Conservation (phyloP, 2,797 vertebrate species). For the Petrocephalus schoutedeni region DNA sequence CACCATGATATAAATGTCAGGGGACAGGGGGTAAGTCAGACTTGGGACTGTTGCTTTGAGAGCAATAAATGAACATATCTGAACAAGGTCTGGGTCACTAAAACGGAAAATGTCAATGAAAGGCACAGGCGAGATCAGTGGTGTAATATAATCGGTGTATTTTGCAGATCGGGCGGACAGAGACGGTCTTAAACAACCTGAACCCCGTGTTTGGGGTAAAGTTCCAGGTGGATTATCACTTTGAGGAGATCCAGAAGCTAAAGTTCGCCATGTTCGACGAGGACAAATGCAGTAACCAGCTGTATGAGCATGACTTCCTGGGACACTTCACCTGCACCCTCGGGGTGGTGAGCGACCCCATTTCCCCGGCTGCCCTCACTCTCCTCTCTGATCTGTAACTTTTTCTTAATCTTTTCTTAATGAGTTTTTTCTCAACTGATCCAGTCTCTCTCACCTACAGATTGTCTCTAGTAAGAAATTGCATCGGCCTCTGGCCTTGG, state of each 20-base stretch:
- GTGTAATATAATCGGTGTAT: not conserved
- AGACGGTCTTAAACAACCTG: constrained; percentile 93
- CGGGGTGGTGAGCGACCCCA: constrained; percentile 69
- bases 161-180: constrained; percentile 80
- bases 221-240: constrained; percentile 90
- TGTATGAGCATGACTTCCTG: constrained; percentile 93
- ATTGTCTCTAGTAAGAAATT: constrained; percentile 98
- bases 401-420: not conserved
- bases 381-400: not conserved
- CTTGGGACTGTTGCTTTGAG: not conserved
- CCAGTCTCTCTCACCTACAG: constrained; percentile 49
- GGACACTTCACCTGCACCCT: constrained; percentile 89
- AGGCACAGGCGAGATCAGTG: not conserved
- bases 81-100: not conserved
- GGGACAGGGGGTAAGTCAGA: not conserved
- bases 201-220: constrained; percentile 94
- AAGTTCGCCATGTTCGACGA: constrained; percentile 97
- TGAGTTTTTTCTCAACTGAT: not conserved
- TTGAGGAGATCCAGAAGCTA: constrained; percentile 94
- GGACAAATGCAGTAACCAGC: constrained; percentile 86
- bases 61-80: not conserved
- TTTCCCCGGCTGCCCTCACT: not conserved
- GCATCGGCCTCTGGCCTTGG: constrained; percentile 75
- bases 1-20: not conserved
- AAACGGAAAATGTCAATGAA: not conserved